These are phyloP conservation scores for Papilio dardanus DNA, from an alignment of 1,140 invertebrate genomes.

Conservation along the genomic window DNA sequence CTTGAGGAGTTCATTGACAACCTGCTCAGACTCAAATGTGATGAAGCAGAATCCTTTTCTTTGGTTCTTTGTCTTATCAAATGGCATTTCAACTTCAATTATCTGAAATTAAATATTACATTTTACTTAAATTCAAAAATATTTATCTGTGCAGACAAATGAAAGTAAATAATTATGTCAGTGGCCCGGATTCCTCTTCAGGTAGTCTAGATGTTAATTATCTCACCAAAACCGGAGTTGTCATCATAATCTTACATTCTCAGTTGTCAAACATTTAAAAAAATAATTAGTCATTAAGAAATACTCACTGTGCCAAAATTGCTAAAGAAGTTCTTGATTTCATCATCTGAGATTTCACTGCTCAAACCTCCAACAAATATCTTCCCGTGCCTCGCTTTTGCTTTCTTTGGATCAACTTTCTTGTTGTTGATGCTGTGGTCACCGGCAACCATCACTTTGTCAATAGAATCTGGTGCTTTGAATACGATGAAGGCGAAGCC, in stretches of 20 bases:
- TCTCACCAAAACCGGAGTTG: conserved; percentile 79
- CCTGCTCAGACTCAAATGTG: conserved; percentile 96
- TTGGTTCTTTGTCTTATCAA: conserved; percentile 97
- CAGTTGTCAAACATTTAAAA: not conserved
- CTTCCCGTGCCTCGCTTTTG: conserved; percentile 95
- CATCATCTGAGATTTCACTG: conserved; percentile 94
- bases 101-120: conserved; percentile 85
- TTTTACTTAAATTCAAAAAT: conserved; percentile 24
- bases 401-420: conserved; percentile 97
- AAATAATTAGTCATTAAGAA: conserved; percentile 18
- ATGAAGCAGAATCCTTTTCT: conserved; percentile 98
- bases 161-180: conserved; percentile 50
- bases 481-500: conserved; percentile 98
- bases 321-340: conserved; percentile 95
- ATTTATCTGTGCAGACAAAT: conserved; percentile 8
- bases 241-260: conserved; percentile 60
- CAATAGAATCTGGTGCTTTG: conserved; percentile 92
- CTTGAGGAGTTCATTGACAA: conserved; percentile 94
- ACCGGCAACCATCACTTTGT: conserved; percentile 93
- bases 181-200: conserved; percentile 79
- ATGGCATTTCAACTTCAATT: conserved; percentile 97
- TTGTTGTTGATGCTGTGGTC: conserved; percentile 97
- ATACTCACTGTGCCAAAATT: conserved; percentile 93
- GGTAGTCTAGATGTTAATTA: conserved; percentile 59
- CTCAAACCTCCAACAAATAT: conserved; percentile 97